A percentile compares a stretch with the other conserved stretches of the same genome.
Conservation (phyloP, 2,113 vertebrate genomes). For the Cinclus mexicanus region DNA sequence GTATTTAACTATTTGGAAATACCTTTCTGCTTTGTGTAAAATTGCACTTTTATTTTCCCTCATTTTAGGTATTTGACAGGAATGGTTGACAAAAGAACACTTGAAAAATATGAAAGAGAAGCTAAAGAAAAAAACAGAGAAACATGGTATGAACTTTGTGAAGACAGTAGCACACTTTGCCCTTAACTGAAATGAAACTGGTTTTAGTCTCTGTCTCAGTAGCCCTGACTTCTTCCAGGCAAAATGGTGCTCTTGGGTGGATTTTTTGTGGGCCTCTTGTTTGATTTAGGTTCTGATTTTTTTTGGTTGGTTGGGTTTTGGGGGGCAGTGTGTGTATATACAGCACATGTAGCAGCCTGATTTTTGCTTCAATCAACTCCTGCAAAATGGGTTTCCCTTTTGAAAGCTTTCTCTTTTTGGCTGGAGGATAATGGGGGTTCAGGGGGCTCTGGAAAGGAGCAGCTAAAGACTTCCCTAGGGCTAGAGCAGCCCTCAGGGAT, state of each 20-base stretch:
- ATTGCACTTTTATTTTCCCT: neutral
- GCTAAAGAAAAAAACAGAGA: conserved; percentile 99
- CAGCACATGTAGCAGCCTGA: neutral
- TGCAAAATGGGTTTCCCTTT: neutral
- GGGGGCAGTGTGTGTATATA: neutral
- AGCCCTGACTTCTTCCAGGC: neutral
- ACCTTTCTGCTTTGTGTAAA: neutral
- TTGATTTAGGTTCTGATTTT: neutral
- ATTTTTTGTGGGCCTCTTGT: neutral
- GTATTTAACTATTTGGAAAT: neutral
- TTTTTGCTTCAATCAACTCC: neutral
- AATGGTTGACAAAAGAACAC: conserved; percentile 98
- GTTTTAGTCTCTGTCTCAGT: neutral
- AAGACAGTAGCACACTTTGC: neutral
- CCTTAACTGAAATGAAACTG: neutral
- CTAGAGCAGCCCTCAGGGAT: neutral
- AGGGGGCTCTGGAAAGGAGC: neutral
- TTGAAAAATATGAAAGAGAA: conserved; percentile 99
- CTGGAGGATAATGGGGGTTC: neutral
- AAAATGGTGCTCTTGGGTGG: neutral
- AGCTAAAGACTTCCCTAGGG: neutral
- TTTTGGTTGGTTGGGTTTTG: neutral
- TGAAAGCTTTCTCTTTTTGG: neutral
- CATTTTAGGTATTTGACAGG: conserved; percentile 92
- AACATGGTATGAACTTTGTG: conserved; percentile 85